These are phyloP conservation scores for Zygothrica quintamaculata DNA, from an alignment of 2,888 invertebrate genomes.

Conservation along the genomic window DNA sequence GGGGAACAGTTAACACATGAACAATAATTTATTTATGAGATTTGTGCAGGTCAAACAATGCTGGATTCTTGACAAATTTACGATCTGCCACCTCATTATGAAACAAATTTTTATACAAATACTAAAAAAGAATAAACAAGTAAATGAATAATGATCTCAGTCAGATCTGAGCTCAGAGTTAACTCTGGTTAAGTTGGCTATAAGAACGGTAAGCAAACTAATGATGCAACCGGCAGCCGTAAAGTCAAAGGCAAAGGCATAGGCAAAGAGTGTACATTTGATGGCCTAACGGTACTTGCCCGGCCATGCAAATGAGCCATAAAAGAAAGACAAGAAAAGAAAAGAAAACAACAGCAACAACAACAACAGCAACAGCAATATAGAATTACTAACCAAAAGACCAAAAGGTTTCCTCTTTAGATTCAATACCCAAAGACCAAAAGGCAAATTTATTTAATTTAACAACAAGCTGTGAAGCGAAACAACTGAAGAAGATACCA, in stretches of 20 bases:
- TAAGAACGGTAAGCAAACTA: too few relatives aligned
- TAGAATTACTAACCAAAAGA: constrained; percentile 32
- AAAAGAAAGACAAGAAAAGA: too few relatives aligned
- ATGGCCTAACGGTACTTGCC: constrained; percentile 63
- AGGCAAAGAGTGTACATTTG: too few relatives aligned
- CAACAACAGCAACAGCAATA: too few relatives aligned
- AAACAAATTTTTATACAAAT: constrained; percentile 58
- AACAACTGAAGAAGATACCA: constrained; percentile 11
- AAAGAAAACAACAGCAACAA: too few relatives aligned
- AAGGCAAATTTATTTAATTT: constrained; percentile 64
- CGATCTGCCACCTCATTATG: constrained; percentile 69
- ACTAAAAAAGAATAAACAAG: constrained; percentile 15
- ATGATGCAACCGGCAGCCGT: constrained; percentile 45
- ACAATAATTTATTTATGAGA: constrained; percentile 75
- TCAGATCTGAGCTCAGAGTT: not conserved
- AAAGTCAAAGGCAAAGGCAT: not conserved
- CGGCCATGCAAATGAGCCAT: constrained; percentile 73
- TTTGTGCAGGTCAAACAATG: constrained; percentile 39
- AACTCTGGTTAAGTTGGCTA: too few relatives aligned
- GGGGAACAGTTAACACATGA: constrained; percentile 60
- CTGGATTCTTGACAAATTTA: constrained; percentile 66
- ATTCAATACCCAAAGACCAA: constrained; percentile 10
- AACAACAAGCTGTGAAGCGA: constrained; percentile 67
- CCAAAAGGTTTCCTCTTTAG: constrained; percentile 22
- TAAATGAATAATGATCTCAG: constrained; percentile 52